Evolutionary conservation across 1,140 invertebrate species (phyloP).

Genomic region (Euwallacea similis): DNA sequence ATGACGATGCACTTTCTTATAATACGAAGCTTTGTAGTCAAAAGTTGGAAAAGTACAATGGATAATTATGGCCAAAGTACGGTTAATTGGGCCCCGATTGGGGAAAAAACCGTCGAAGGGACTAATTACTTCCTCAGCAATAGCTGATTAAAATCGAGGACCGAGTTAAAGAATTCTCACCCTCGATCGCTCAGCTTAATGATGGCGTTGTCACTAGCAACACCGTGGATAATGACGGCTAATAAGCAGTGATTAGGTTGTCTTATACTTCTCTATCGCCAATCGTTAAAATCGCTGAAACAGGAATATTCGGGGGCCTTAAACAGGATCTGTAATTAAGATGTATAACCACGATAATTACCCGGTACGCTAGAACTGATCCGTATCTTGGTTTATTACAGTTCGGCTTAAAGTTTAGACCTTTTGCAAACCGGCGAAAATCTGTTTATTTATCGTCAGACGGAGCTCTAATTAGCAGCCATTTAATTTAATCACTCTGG

Average conservation of each 20-base stretch:
- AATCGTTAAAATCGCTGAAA: slow-evolving; percentile 16
- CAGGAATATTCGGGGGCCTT: slow-evolving; percentile 6
- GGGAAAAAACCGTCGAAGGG: no score
- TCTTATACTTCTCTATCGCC: slow-evolving; percentile 4
- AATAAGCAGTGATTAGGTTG: slow-evolving; percentile 5
- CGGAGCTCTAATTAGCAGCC: not conserved
- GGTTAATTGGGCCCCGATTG: not conserved
- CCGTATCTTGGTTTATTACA: slow-evolving; percentile 31
- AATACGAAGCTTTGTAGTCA: not conserved
- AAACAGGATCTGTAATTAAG: slow-evolving; percentile 33
- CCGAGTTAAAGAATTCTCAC: not conserved
- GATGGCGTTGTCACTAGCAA: no score
- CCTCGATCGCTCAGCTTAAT: not conserved
- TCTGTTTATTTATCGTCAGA: slow-evolving; percentile 3
- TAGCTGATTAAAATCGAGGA: no score
- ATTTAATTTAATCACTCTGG: slow-evolving; percentile 1
- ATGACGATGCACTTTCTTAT: not conserved
- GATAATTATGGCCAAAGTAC: not conserved
- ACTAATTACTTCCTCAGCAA: no score
- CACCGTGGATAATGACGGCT: not conserved
- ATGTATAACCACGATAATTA: slow-evolving; percentile 29
- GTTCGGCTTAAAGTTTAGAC: slow-evolving; percentile 16
- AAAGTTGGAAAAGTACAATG: not conserved
- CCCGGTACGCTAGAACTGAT: slow-evolving; percentile 15
- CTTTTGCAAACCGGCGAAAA: slow-evolving; percentile 16